A percentile compares a stretch with the other conserved stretches of the same genome.
Evolutionary conservation across 35 echinoderm and acorn worm genomes (phyloP).

Genomic region (Ophioderma brevispina): DNA sequence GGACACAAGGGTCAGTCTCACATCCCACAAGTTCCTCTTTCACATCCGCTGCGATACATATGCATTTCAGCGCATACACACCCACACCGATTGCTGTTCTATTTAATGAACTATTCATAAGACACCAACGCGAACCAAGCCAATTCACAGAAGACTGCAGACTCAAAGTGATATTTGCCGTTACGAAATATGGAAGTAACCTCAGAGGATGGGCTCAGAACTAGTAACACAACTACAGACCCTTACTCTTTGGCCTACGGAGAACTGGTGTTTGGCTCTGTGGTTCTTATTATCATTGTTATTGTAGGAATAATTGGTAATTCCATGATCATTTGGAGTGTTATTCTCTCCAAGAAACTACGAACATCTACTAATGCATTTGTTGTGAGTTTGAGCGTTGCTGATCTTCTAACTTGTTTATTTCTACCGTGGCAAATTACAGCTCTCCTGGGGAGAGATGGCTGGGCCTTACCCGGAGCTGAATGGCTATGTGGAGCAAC

Average conservation of each 20-base stretch:
- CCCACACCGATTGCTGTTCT: too few relatives aligned
- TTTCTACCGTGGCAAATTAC: background rate
- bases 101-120: too few relatives aligned
- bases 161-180: too few relatives aligned
- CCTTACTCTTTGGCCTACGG: background rate
- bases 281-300: background rate
- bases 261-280: background rate
- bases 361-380: background rate
- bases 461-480: background rate
- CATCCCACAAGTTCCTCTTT: too few relatives aligned
- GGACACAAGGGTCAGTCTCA: too few relatives aligned
- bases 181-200: too few relatives aligned
- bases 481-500: background rate
- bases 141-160: too few relatives aligned
- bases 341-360: background rate
- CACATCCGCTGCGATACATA: too few relatives aligned
- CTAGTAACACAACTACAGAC: too few relatives aligned
- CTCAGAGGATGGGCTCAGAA: too few relatives aligned
- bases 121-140: too few relatives aligned
- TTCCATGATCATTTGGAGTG: background rate
- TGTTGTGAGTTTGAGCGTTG: background rate
- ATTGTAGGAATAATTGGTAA: background rate
- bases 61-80: too few relatives aligned
- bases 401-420: background rate
- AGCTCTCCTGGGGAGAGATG: background rate